phyloP scores from a whole-genome alignment of 2,113 vertebrate species.

The Phyllopteryx taeniolatus region DNA sequence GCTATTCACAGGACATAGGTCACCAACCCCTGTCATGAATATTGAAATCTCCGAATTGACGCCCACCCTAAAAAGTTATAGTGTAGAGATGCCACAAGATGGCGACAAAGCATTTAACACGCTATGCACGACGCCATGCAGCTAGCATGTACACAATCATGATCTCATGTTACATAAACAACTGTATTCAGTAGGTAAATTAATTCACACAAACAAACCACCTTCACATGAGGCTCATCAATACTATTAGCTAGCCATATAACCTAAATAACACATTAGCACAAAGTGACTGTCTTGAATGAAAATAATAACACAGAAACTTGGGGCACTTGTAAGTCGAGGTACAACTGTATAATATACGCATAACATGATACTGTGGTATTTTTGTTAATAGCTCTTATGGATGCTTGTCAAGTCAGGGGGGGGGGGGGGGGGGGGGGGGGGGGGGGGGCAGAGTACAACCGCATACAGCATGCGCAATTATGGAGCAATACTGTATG shows the following conservation, averaged over 20 bases:
- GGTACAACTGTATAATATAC: neutral
- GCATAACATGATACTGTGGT: neutral
- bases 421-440: neutral
- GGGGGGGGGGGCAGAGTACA: neutral
- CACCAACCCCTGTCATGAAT: too few species aligned
- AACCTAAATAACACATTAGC: neutral
- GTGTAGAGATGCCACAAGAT: too few species aligned
- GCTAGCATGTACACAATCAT: neutral
- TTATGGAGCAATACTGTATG: conserved; percentile 3
- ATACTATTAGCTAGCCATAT: neutral
- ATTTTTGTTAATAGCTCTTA: neutral
- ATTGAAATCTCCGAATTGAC: too few species aligned
- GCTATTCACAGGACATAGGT: too few species aligned
- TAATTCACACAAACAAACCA: neutral
- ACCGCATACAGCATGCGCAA: neutral
- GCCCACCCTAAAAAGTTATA: too few species aligned
- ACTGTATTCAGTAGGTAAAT: neutral
- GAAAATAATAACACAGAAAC: neutral
- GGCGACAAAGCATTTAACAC: neutral
- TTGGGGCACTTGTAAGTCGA: neutral
- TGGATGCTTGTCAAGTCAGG: neutral
- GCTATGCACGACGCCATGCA: neutral
- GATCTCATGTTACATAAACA: neutral
- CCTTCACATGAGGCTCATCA: neutral
- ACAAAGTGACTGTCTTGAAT: neutral